Percentiles rank a stretch among this genome's conserved stretches.
Conservation (phyloP, 2,113 vertebrate species). For the Phyllostomus discolor region DNA sequence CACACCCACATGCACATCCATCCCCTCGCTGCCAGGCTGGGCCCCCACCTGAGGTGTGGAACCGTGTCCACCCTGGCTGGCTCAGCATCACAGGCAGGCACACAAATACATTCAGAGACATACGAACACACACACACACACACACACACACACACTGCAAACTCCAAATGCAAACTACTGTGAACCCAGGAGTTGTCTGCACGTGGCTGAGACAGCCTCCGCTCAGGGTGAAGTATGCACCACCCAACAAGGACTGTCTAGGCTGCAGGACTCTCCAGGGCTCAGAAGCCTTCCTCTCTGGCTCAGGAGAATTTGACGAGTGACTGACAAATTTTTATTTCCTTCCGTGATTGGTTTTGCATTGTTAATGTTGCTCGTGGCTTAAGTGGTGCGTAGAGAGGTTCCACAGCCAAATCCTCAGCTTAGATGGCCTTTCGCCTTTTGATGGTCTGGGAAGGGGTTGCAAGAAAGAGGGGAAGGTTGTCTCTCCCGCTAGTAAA, state of each 20-base stretch:
- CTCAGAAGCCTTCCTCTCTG: not conserved
- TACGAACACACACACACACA: not conserved
- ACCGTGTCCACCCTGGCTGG: not conserved
- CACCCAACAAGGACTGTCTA: not conserved
- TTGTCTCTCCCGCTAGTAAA: not conserved
- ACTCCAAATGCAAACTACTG: not conserved
- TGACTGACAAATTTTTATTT: not conserved
- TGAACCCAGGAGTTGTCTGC: not conserved
- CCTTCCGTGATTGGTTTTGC: not conserved
- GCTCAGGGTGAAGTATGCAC: not conserved
- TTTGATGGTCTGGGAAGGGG: not conserved
- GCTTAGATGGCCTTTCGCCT: rapidly evolving
- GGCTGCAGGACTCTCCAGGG: too few relatives aligned
- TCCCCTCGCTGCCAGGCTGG: not conserved
- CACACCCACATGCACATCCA: not conserved
- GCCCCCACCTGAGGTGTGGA: not conserved
- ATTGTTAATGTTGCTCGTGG: not conserved
- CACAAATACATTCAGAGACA: not conserved
- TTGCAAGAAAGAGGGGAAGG: not conserved
- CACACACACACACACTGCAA: not conserved
- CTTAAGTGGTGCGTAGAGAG: not conserved
- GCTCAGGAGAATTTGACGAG: not conserved
- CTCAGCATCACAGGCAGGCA: not conserved
- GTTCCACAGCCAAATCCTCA: not conserved
- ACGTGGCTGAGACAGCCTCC: not conserved